Base-by-base conservation (phyloP, 2,888 invertebrate species). In the Acanthosepion lycidas region DNA sequence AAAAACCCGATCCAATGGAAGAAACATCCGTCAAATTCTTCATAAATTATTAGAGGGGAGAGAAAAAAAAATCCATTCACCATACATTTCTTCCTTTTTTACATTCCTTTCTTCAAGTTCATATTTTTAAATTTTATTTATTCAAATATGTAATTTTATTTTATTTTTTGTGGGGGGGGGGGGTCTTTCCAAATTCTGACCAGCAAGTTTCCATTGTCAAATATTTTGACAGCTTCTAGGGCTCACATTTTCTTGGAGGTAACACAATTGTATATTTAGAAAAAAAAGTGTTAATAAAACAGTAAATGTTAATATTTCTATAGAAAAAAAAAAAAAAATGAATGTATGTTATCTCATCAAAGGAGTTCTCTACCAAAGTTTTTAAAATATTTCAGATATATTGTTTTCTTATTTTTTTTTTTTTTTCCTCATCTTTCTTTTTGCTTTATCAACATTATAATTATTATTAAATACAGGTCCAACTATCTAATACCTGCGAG, bases 401-500 rank as follows among this genome's bases (percentile, higher is more conserved):
- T n/a, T 12, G 9, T 78, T n/a, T 78, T 33, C 18, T 78, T 78
- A n/a, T 59, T 59, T 9, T 6, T 78, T n/a, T 78, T 33, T n/a
- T 78, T 78, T 78, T 59, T 59, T 9, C 28, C 9, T n/a, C 78
- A 23, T 78, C n/a, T 78, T 78, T 59, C 20, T 18, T 55, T 55
- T 23, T 6, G 20, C 23, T 59, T 59, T 59, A 59, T 33, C 20
- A 48, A 42, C 28, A 15, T 53, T 92, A 49, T 51, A 48, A 92
- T 92, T 51, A 33, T 78, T 51, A 15, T 78, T 78, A 9, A 78
- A 78, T n/a, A 78, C 12, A 78, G 15, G 33, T 78, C 78, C n/a
- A 78, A n/a, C 78, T 78, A 78, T 78, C 78, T 78, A 78, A 78
- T 78, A 78, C n/a, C 78, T 78, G 78, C 23, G 78, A 78, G 78